These are phyloP conservation scores for Hypercompe scribonia DNA, from an alignment of 2,888 invertebrate genomes.

Conservation along the genomic window DNA sequence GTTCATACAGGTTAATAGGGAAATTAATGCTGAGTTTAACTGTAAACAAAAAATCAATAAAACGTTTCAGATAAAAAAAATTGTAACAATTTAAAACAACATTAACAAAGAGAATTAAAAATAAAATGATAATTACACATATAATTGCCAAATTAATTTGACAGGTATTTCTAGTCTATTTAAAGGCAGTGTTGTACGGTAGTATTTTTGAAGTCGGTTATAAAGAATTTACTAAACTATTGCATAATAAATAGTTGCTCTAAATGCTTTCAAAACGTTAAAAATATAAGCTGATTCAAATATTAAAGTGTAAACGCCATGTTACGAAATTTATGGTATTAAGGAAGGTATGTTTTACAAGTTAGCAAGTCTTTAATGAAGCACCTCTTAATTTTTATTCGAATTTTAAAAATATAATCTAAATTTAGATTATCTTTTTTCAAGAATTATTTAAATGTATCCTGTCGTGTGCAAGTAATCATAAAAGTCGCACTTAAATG, in stretches of 20 bases:
- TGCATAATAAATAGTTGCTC: too few relatives aligned
- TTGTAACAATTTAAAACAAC: too few relatives aligned
- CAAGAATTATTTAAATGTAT: too few relatives aligned
- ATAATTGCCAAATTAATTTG: too few relatives aligned
- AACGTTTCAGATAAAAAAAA: too few relatives aligned
- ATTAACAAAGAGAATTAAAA: too few relatives aligned
- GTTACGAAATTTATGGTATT: background rate
- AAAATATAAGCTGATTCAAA: background rate
- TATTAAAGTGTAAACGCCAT: background rate
- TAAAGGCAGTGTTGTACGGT: too few relatives aligned
- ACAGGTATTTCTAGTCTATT: too few relatives aligned
- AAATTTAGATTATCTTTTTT: too few relatives aligned
- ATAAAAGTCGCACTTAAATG: background rate
- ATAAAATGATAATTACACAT: too few relatives aligned
- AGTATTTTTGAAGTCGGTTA: too few relatives aligned
- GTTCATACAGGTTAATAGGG: slow-evolving; percentile 26
- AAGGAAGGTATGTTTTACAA: background rate
- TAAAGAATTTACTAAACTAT: too few relatives aligned
- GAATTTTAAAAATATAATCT: background rate
- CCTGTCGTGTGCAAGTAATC: slow-evolving; percentile 3
- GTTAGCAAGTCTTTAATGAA: background rate
- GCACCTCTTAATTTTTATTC: background rate
- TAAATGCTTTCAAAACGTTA: background rate
- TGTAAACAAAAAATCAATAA: background rate
- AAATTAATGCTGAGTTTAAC: background rate